Conservation (phyloP, 2,888 invertebrate species). For the Pammene aurita region DNA sequence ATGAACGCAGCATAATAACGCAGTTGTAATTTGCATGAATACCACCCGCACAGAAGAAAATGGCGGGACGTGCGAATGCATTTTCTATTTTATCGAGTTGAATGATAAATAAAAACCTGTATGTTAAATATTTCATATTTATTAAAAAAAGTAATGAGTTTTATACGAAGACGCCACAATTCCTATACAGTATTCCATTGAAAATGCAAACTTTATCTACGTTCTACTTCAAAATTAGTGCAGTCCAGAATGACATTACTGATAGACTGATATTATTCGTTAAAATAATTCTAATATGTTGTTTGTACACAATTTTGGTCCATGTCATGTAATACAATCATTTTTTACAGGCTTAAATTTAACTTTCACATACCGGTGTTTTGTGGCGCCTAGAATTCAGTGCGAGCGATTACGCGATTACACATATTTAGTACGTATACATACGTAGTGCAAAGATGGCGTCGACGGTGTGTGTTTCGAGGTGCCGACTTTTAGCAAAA, state of each 20-base stretch:
- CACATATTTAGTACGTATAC: conserved; percentile 45
- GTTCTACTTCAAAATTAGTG: neutral
- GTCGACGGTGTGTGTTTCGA: conserved; percentile 84
- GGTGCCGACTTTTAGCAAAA: conserved; percentile 84
- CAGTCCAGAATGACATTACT: neutral
- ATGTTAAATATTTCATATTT: neutral
- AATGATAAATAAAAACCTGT: neutral
- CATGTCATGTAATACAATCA: neutral
- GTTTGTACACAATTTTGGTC: neutral
- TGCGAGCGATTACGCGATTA: conserved; percentile 40
- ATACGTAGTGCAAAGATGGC: conserved; percentile 83
- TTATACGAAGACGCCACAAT: neutral
- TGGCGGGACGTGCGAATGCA: conserved; percentile 16
- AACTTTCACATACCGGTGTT: conserved; percentile 1
- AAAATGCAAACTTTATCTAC: neutral
- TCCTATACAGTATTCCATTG: neutral
- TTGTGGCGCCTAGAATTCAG: conserved; percentile 39
- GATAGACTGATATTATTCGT: neutral
- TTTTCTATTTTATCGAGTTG: neutral
- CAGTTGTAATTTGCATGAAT: neutral
- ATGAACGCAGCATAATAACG: no score
- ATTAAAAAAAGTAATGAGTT: neutral
- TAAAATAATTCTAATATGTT: neutral
- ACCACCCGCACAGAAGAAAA: conserved; percentile 4
- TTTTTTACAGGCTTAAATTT: neutral